Conservation (phyloP, 2,113 vertebrate genomes). For the Recurvirostra avosetta region DNA sequence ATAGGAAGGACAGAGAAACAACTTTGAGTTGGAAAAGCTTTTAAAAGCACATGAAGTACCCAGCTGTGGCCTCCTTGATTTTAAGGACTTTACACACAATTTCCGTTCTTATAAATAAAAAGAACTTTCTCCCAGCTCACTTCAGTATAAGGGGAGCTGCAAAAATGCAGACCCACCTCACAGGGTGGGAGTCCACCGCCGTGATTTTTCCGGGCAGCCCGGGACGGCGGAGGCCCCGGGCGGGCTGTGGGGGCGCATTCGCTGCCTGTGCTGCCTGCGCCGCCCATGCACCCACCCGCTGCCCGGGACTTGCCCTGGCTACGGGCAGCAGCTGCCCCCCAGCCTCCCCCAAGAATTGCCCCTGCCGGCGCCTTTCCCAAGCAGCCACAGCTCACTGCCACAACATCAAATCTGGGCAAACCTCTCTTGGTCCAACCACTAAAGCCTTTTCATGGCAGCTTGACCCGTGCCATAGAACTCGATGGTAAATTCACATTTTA, state of each 20-base stretch:
- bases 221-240: rapidly evolving
- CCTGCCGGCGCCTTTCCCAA: neutral
- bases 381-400: neutral
- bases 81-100: slow-evolving; percentile 51
- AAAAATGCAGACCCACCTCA: neutral
- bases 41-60: slow-evolving; percentile 8
- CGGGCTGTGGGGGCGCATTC: neutral
- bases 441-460: neutral
- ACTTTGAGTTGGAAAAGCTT: neutral
- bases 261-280: neutral
- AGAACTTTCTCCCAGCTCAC: neutral
- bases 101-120: slow-evolving; percentile 40
- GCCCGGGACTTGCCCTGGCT: rapidly evolving
- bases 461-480: neutral
- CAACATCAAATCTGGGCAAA: neutral
- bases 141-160: neutral
- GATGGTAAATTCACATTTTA: neutral
- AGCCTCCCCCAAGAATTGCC: neutral
- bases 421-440: neutral
- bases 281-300: rapidly evolving
- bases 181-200: neutral
- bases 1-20: neutral
- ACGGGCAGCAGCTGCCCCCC: neutral
- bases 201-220: neutral
- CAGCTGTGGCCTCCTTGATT: slow-evolving; percentile 42